Conservation (phyloP, 2,797 vertebrate species). For the Tokudaia tokunoshimensis region DNA sequence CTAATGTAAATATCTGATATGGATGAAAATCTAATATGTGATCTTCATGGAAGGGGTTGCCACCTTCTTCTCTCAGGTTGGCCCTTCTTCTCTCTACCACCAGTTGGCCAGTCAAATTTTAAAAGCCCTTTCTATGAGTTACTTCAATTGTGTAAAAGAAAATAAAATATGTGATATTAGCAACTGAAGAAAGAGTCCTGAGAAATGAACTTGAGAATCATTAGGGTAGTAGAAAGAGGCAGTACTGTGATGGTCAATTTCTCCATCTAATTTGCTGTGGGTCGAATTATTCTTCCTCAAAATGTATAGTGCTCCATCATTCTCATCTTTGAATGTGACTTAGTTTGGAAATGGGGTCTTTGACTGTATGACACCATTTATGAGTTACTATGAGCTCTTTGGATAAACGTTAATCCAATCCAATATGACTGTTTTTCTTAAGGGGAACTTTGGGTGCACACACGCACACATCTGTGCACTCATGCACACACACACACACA, state of each 20-base stretch:
- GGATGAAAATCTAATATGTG: background rate
- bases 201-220: background rate
- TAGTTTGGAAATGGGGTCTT: conserved; percentile 7
- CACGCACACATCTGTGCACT: background rate
- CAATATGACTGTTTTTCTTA: background rate
- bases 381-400: background rate
- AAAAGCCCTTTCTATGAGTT: background rate
- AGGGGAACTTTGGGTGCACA: background rate
- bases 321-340: background rate
- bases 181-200: background rate
- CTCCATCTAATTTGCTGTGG: background rate
- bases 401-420: background rate
- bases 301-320: background rate
- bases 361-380: background rate
- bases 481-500: background rate
- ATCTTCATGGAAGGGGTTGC: background rate
- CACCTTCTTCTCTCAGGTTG: background rate
- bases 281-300: background rate
- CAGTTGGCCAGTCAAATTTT: background rate
- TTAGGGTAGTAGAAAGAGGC: background rate
- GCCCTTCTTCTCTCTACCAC: background rate
- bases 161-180: background rate
- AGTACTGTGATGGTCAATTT: background rate
- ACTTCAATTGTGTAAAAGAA: background rate
- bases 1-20: background rate